These are phyloP conservation scores for Etia nguti DNA, from an alignment of 2,113 vertebrate species.

Conservation along the genomic window DNA sequence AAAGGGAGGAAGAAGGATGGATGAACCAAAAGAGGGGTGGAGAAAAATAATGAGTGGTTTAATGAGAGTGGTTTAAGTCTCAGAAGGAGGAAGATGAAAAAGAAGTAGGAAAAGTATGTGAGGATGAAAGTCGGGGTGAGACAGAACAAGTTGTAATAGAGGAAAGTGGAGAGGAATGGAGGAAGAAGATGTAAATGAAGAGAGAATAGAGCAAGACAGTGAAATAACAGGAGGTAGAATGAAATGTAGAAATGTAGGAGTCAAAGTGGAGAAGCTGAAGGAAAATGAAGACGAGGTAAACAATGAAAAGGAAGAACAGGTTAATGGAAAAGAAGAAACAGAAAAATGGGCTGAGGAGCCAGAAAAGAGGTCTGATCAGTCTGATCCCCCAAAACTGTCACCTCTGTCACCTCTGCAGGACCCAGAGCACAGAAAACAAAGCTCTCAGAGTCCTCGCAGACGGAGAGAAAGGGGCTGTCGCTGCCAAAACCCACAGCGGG, in stretches of 20 bases:
- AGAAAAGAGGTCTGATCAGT: background rate
- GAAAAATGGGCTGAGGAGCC: background rate
- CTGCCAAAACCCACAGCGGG: background rate
- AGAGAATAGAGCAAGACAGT: background rate
- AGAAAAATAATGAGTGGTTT: background rate
- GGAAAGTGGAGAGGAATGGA: background rate
- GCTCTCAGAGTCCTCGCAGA: background rate
- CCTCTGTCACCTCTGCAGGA: background rate
- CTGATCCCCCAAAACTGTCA: background rate
- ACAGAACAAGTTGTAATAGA: background rate
- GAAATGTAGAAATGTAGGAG: background rate
- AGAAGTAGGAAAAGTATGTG: background rate
- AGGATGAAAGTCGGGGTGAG: background rate
- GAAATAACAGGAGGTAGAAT: background rate
- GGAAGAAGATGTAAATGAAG: background rate
- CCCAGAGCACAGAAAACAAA: background rate
- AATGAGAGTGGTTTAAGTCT: background rate
- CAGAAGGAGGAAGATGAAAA: background rate
- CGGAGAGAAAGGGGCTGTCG: background rate
- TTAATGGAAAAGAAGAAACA: background rate
- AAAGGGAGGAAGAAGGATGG: background rate
- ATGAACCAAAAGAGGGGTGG: background rate
- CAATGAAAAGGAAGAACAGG: background rate
- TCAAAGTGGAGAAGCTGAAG: background rate
- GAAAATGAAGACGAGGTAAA: background rate